Evolutionary conservation across 1,140 invertebrate genomes (phyloP), one percentile per base, ranked within the genome.

Genomic region (Conopomorpha cramerella): DNA sequence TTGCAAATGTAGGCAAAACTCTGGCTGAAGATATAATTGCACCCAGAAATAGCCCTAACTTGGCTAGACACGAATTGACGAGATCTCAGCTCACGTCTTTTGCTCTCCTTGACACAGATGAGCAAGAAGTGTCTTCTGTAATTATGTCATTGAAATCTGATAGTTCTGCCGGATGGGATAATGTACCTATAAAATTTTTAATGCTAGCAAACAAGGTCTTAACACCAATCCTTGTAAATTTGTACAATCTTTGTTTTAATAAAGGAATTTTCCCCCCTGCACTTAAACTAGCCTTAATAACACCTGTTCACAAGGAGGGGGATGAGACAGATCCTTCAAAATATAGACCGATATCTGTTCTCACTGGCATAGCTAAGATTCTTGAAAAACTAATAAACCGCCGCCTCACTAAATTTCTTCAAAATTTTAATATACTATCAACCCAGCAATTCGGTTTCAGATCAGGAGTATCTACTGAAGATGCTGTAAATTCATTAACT

Each of bases 371-470:
- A 13, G 34, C 38, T 11, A 40, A 40, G 29, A 29, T 40, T 11
- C 8, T 39, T 2, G 30, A 39, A 23, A 33, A 34, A 29, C 12
- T 39, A 8, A 25, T 34, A 34, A 39, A 39, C 13, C 6, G 2
- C 13, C 15, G 33, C 16, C 30, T 40, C 3, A 8, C 17, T 30
- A 27, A 35, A 14, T 35, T 30, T 16, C 19, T 40, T 16, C 16
- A 29, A 8, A 35, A 29, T 26, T 10, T 30, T 15, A 13, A 34
- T 7, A 19, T 34, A 3, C 13, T 40, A 2, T 34, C 38, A 19
- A 23, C 34, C 3, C 15, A 8, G 13, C 33, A 40, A 35, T 40
- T 34, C 15, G 38, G 38, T 14, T 40, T 40, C 30, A 10, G 38
- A 2, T 13, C 18, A 1, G 18, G 17, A 3, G 8, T 23, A n/a